Evolutionary conservation across 2,888 invertebrate genomes (phyloP).

Genomic region (Ferrisia virgata): DNA sequence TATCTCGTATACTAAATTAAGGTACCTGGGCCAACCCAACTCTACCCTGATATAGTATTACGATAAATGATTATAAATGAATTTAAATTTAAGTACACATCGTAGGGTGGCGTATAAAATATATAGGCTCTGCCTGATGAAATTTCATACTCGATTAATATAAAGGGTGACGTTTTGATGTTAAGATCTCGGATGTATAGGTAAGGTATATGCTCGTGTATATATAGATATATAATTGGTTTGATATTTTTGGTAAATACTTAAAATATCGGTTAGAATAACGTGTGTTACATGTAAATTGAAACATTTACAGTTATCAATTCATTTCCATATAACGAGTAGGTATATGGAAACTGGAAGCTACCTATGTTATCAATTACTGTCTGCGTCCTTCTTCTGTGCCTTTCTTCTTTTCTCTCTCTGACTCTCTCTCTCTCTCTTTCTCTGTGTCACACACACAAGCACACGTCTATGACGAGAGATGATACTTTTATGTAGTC

Average conservation of each 20-base stretch:
- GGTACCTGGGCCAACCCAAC: background rate
- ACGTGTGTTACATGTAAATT: background rate
- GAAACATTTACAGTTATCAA: background rate
- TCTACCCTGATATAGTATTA: background rate
- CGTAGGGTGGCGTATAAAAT: too few species aligned
- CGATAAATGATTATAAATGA: background rate
- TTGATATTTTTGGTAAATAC: background rate
- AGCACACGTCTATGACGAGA: background rate
- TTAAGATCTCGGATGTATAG: too few species aligned
- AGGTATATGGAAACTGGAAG: background rate
- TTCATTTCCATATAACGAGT: background rate
- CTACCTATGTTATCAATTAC: constrained; percentile 25
- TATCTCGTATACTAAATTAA: too few species aligned
- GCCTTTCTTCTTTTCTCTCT: too few species aligned
- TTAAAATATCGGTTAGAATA: background rate
- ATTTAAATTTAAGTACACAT: background rate
- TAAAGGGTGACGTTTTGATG: too few species aligned
- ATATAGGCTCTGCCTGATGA: too few species aligned
- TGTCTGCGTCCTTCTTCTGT: too few species aligned
- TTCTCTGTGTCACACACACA: background rate
- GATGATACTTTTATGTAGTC: constrained; percentile 33
- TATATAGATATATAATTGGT: background rate
- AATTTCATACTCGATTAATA: too few species aligned
- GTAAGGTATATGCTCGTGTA: too few species aligned
- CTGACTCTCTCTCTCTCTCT: background rate